Percentiles rank a stretch among this genome's conserved stretches.
phyloP scores from a whole-genome alignment of 2,888 invertebrate genomes.

The Clepsis dumicolana region DNA sequence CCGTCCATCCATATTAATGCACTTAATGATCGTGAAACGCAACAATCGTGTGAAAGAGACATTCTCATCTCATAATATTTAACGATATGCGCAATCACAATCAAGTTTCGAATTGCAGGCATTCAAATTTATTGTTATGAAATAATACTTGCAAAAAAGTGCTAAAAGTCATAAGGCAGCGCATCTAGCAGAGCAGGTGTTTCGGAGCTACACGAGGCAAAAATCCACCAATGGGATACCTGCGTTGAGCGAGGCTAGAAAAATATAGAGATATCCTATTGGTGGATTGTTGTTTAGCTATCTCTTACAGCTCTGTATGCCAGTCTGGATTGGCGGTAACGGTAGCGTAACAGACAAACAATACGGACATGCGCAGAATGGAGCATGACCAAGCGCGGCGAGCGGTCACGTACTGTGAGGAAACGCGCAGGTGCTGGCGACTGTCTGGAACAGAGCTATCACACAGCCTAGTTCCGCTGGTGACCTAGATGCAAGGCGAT shows the following conservation, averaged over 20 bases:
- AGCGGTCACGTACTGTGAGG: constrained; percentile 35
- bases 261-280: too few species aligned
- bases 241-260: too few species aligned
- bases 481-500: neutral
- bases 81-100: constrained; percentile 45
- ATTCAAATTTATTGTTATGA: constrained; percentile 35
- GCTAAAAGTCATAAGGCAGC: neutral
- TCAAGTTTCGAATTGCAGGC: constrained; percentile 21
- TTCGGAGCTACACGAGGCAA: too few species aligned
- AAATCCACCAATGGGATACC: too few species aligned
- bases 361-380: neutral
- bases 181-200: too few species aligned
- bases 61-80: constrained; percentile 45
- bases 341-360: constrained; percentile 7
- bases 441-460: neutral
- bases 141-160: constrained; percentile 12
- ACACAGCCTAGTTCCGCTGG: neutral
- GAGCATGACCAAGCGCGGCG: neutral
- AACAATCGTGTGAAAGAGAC: constrained; percentile 34
- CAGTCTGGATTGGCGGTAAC: neutral
- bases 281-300: too few species aligned
- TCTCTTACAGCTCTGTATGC: too few species aligned
- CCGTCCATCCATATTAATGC: constrained; percentile 2
- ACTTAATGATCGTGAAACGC: constrained; percentile 20
- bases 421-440: constrained; percentile 22